phyloP scores from a whole-genome alignment of 2,797 vertebrate species.

The Echiichthys vipera region DNA sequence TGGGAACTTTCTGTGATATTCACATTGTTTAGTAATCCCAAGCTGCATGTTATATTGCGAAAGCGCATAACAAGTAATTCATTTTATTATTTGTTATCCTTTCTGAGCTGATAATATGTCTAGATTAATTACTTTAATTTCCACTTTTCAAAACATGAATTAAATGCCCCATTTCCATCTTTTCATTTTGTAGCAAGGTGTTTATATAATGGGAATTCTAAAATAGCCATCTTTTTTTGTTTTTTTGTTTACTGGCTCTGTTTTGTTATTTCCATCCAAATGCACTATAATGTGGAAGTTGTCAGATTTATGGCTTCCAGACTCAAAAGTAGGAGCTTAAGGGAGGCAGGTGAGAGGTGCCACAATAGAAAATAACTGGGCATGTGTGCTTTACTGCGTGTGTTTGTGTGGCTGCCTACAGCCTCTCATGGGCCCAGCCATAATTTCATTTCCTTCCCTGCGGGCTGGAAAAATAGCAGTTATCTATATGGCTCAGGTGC shows the following conservation, averaged over 20 bases:
- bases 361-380: constrained; percentile 27
- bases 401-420: constrained; percentile 10
- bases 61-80: background rate
- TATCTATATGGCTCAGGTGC: constrained; percentile 86
- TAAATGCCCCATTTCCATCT: background rate
- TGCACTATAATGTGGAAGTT: constrained; percentile 17
- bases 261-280: constrained; percentile 47
- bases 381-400: constrained; percentile 9
- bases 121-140: background rate
- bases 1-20: background rate
- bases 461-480: constrained; percentile 64
- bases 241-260: constrained; percentile 6
- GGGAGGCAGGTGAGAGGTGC: constrained; percentile 35
- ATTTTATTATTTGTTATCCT: background rate
- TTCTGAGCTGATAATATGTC: background rate
- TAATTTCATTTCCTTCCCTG: constrained; percentile 75
- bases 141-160: background rate
- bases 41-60: background rate
- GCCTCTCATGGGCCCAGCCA: constrained; percentile 44
- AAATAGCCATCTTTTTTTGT: constrained; percentile 4
- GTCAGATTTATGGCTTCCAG: constrained; percentile 46
- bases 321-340: constrained; percentile 32
- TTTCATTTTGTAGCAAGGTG: background rate
- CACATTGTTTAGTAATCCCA: background rate
- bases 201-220: constrained; percentile 1